Evolutionary conservation across 2,113 vertebrate species (phyloP), one percentile per base, ranked within the genome.

Genomic region (Pampusana beccarii): DNA sequence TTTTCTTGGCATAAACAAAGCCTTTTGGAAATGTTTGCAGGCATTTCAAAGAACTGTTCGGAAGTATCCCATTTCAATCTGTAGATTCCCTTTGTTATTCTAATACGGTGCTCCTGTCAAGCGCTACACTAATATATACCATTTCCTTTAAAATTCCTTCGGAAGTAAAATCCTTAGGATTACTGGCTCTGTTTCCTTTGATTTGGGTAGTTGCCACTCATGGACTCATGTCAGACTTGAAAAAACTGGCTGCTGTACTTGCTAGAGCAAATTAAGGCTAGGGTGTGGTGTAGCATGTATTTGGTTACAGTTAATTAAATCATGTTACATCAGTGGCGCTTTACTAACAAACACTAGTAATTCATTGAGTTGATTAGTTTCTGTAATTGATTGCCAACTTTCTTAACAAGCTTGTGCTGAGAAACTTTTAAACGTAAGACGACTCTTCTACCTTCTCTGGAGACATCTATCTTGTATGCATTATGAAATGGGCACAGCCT

Each of bases 401-500:
- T 85, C 61, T 79, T 75, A 96, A 80, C 53, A 95, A 92, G 86
- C 46, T 93, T 64, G 24, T 92, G 29, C 33, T 79, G 29, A 33
- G 54, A 87, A 79, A 95, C 62, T 97, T 97, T 90, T 92, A 90
- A 93, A 73, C 33, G 7, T 51, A 66, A 95, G 77, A 51, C 1
- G 5, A 29, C 40, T 96, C 28, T 16, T 95, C 46, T 90, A 65
- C 57, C 79, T 95, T 80, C 83, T 80, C 86, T 77, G 80, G 72
- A 93, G 96, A 78, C 88, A 70, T 60, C 84, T 96, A 46, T 92
- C 93, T 95, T 96, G 64, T 94, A 75, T 88, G 96, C 88, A 90
- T 96, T 97, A 71, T 94, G 81, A 94, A 97, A 92, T 96, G 94
- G 96, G 95, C 93, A 92, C 66, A 93, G 94, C 82, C 87, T 97